phyloP scores from a whole-genome alignment of 2,797 vertebrate species.

The Otus scops region DNA sequence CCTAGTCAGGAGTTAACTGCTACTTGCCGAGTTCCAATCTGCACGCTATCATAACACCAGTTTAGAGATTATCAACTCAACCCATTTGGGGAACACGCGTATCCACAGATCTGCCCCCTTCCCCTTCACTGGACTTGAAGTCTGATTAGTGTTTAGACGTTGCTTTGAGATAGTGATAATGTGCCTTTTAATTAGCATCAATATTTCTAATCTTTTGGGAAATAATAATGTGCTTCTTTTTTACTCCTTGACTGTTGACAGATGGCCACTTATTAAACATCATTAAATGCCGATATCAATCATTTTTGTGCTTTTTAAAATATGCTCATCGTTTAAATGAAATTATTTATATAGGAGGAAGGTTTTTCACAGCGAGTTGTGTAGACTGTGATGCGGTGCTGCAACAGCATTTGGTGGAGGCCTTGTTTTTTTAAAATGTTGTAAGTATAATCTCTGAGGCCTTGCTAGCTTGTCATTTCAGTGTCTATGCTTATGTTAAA shows the following conservation, averaged over 20 bases:
- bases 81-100: not conserved
- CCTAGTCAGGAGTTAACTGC: not conserved
- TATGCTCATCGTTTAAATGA: conserved; percentile 16
- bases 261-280: conserved; percentile 87
- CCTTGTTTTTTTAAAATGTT: not conserved
- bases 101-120: not conserved
- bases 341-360: not conserved
- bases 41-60: not conserved
- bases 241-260: conserved; percentile 77
- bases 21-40: not conserved
- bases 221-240: conserved; percentile 46
- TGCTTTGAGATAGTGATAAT: conserved; percentile 52
- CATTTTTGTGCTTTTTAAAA: conserved; percentile 66
- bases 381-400: not conserved
- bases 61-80: not conserved
- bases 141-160: conserved; percentile 32
- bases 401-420: not conserved
- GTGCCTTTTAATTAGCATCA: conserved; percentile 71
- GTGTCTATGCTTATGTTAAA: not conserved
- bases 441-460: not conserved
- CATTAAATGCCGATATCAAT: conserved; percentile 85
- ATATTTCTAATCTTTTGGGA: conserved; percentile 64
- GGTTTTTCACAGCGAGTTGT: not conserved
- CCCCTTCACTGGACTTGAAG: not conserved
- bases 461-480: not conserved